Base-by-base conservation (phyloP, 1,140 invertebrate genomes). In the Drosophila eugracilis region DNA sequence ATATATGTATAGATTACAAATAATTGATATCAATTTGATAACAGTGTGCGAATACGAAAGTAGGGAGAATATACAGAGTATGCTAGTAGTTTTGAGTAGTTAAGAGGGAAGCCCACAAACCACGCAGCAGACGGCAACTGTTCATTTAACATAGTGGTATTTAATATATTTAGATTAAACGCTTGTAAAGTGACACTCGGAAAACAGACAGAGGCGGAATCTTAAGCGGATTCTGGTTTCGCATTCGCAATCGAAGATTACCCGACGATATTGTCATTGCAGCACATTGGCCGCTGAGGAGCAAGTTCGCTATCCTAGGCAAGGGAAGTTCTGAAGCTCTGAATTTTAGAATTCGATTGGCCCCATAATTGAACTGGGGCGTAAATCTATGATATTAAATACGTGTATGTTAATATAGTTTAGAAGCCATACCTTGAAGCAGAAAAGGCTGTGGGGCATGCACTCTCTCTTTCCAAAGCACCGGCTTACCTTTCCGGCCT, bases 361-460 rank as follows among this genome's bases (percentile, higher is more conserved):
- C 36, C 55, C 52, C 58, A 24, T 34, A 17, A 36, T 19, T 42
- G 15, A 22, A 50, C 22, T 73, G 37, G 62, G 50, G 60, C 70
- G 41, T 69, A 76, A 74, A 78, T 84, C 78, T 84, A 90, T 80
- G 73, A 86, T 90, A 90, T 91, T 89, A 91, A 91, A 91, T 90
- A 91, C 84, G 83, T 90, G 75, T 84, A 88, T 88, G 83, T 85
- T 84, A 84, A 88, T 81, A 88, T 79, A 86, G 84, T 79, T 76
- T 84, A 88, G 73, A 74, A 91, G 85, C 90, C 93, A 92, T 95
- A 95, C 94, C 94, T 95, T 95, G 93, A 95, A 95, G 94, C 95
- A 95, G 92, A 95, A 94, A 92, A 95, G 94, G 94, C 92, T 93
- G 84, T 94, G 93, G 92, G 94, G 94, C 94, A 95, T 95, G 95